Base-by-base conservation (phyloP, 2,113 vertebrate genomes). In the Mohoua ochrocephala region DNA sequence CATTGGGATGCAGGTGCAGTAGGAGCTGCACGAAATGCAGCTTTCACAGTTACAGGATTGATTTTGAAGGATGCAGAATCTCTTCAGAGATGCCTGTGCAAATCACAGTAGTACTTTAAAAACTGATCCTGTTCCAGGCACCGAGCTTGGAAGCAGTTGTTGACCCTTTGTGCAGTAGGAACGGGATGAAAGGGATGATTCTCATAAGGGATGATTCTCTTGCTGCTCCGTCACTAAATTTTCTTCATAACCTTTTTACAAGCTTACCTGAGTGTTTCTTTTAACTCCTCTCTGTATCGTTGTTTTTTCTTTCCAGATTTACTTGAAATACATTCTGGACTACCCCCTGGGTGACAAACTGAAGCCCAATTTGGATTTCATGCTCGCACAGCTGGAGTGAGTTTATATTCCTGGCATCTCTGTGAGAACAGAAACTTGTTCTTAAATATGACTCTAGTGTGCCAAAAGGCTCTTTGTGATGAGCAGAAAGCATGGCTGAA, bases 251-350 rank as follows among this genome's bases (percentile, higher is more conserved):
- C 2, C 13, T 71, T 86, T 88, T 30, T 67, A 60, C 8, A 64
- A 35, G 17, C 14, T 91, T 90, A 63, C 20, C 20, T 37, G 49
- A 70, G 18, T 81, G 37, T 63, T 83, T 87, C 33, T 71, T 50
- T 11, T 94, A 83, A 91, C 21, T 63, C 14, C 23, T 60, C 4
- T 69, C 19, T 91, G 15, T 93, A 35, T 28, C 80, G 30, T 27
- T n/a, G 4, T 79, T 82, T 89, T 94, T 90, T 70, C 21, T 91
- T 92, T 75, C 15, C 96, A 99, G 99, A 99, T 99, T 94, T 99
- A 99, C 86, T 94, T 99, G 79, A 99, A 99, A 92, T 99, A 99
- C n/a, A 97, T 99, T 93, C 98, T 99, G 97, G 99, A 99, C 94
- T 99, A 99, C 96, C 99, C 99, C 1, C 98, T 99, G 85, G 99